Evolutionary conservation across 2,888 invertebrate genomes (phyloP).

Genomic region (Agonopterix heracliana): DNA sequence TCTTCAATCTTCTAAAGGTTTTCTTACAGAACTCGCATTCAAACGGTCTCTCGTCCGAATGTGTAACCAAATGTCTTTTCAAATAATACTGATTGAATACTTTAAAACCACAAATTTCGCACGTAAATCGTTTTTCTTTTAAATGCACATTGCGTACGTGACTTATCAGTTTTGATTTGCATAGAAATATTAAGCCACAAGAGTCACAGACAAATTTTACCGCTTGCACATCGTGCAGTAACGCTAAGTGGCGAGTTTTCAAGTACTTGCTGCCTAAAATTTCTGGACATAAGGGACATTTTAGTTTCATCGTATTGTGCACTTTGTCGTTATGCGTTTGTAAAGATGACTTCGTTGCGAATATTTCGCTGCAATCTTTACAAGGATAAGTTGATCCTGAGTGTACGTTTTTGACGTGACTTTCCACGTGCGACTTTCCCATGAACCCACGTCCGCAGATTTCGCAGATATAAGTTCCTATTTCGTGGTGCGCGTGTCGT

Average conservation of each 20-base stretch:
- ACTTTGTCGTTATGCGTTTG: constrained; percentile 19
- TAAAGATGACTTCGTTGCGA: constrained; percentile 27
- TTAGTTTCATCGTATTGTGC: constrained; percentile 15
- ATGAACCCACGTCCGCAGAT: constrained; percentile 54
- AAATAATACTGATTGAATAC: constrained; percentile 60
- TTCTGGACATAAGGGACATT: constrained; percentile 52
- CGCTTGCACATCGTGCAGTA: constrained; percentile 47
- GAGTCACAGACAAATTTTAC: constrained; percentile 47
- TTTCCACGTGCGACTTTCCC: constrained; percentile 35
- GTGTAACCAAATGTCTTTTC: constrained; percentile 72
- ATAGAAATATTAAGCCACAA: constrained; percentile 42
- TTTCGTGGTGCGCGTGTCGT: constrained; percentile 38
- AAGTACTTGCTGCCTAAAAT: constrained; percentile 41
- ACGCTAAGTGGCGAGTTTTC: constrained; percentile 47
- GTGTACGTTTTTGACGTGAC: constrained; percentile 44
- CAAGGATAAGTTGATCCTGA: constrained; percentile 22
- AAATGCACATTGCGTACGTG: constrained; percentile 53
- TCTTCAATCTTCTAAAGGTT: constrained; percentile 73
- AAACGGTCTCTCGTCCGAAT: constrained; percentile 73
- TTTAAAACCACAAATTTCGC: constrained; percentile 55
- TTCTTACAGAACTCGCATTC: constrained; percentile 75
- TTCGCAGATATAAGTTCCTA: constrained; percentile 39
- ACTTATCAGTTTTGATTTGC: constrained; percentile 36
- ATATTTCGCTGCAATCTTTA: constrained; percentile 29
- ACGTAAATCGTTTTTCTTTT: constrained; percentile 44